A percentile compares a stretch with the other conserved stretches of the same genome.
Evolutionary conservation across 1,140 invertebrate species (phyloP).

Genomic region (Brachionus rotundiformis): DNA sequence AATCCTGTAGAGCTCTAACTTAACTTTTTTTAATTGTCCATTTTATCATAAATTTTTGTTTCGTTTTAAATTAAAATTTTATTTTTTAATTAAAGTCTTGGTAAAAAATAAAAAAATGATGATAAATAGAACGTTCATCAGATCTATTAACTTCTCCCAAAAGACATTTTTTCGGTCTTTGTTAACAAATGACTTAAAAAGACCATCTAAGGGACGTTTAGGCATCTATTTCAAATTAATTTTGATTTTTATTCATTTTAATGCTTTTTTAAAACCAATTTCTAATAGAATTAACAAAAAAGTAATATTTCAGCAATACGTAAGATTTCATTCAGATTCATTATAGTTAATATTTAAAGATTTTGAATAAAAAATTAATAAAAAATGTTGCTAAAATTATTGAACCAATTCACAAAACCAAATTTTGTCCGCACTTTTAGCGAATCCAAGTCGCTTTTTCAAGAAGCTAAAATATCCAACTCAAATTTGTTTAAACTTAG

Average conservation of each 20-base stretch:
- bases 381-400: neutral
- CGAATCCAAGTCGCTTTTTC: neutral
- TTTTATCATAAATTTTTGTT: neutral
- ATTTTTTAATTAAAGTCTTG: too few relatives aligned
- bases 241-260: neutral
- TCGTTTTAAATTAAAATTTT: neutral
- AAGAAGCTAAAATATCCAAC: slow-evolving; percentile 59
- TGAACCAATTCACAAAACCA: neutral
- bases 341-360: neutral
- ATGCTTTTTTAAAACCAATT: neutral
- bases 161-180: too few relatives aligned
- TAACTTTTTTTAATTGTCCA: neutral
- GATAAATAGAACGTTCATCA: too few relatives aligned
- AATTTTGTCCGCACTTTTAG: neutral
- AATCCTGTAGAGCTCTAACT: neutral
- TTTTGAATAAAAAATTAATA: slow-evolving; percentile 31
- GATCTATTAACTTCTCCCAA: too few relatives aligned
- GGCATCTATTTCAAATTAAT: too few relatives aligned
- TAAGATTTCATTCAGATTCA: neutral
- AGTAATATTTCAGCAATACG: neutral
- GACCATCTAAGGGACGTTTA: too few relatives aligned
- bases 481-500: slow-evolving; percentile 74
- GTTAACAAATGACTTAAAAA: too few relatives aligned
- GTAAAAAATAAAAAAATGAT: too few relatives aligned
- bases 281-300: neutral